Conservation (phyloP, 1,140 invertebrate species). For the Drosophila murphyi region DNA sequence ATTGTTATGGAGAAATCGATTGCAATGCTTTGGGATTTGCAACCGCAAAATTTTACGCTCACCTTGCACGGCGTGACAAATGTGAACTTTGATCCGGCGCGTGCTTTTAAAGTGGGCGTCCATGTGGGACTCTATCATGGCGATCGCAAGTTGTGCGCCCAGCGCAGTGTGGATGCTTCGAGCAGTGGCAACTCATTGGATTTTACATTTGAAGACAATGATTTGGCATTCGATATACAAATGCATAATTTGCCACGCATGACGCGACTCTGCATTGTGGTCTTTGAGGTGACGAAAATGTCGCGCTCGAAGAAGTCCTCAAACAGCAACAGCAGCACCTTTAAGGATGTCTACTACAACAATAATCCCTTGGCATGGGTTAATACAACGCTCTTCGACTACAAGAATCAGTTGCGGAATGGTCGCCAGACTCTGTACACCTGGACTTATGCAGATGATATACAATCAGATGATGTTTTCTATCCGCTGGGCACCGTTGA, state of each 20-base stretch:
- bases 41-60: slow-evolving; percentile 88
- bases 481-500: slow-evolving; percentile 94
- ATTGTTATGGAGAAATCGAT: slow-evolving; percentile 86
- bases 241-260: slow-evolving; percentile 94
- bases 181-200: slow-evolving; percentile 85
- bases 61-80: slow-evolving; percentile 89
- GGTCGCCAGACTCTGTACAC: slow-evolving; percentile 95
- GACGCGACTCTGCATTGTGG: slow-evolving; percentile 94
- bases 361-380: slow-evolving; percentile 93
- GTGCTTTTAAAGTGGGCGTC: slow-evolving; percentile 87
- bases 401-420: slow-evolving; percentile 93
- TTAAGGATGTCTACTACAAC: slow-evolving; percentile 67
- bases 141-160: slow-evolving; percentile 69
- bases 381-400: slow-evolving; percentile 97
- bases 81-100: slow-evolving; percentile 91
- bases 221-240: slow-evolving; percentile 91
- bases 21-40: slow-evolving; percentile 90
- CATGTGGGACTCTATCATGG: slow-evolving; percentile 80
- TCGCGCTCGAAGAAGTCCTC: slow-evolving; percentile 84
- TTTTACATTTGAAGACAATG: slow-evolving; percentile 91
- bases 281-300: slow-evolving; percentile 91
- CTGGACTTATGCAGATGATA: slow-evolving; percentile 95
- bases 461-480: slow-evolving; percentile 93
- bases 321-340: slow-evolving; percentile 69
- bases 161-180: slow-evolving; percentile 51